Base-by-base conservation (phyloP, 2,113 vertebrate species). In the Mandrillus leucophaeus region DNA sequence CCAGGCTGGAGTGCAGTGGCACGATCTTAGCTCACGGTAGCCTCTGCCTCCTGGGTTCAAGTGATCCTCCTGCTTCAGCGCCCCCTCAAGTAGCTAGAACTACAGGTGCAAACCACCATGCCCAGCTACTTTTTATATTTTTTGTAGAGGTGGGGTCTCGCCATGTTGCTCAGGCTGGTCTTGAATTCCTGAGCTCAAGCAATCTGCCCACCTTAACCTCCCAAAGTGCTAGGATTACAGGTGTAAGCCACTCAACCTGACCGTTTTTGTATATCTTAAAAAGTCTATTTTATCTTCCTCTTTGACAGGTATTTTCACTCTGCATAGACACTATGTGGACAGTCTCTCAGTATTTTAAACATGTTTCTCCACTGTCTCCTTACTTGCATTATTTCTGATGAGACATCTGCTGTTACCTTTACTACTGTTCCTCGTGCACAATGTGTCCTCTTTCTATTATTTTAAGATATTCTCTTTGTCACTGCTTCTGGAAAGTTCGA, bases 11-110 rank as follows among this genome's bases (percentile, higher is more conserved):
- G n/a, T 73, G 8, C 38, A 40, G 70, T 40, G 20, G 70, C 11
- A 1, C 0, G 4, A 73, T 40, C n/a, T 40, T 0, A 5, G 70
- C 20, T 40, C 70, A 23, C n/a, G 20, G n/a, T 2, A 40, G 18
- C 4, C 70, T 73, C 10, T 9, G n/a, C n/a, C 70, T 73, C n/a
- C 9, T 40, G n/a, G 18, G 70, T n/a, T 73, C 70, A 25, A 73
- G 70, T 11, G 10, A 73, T 40, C 70, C 20, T 73, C 38, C 20
- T 2, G 20, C 38, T 40, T 40, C 38, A 73, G n/a, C 38, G n/a
- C 70, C n/a, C 10, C n/a, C 38, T 20, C 40, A 73, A 40, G 27
- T 20, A 38, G 20, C n/a, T 73, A n/a, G 70, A 38, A 40, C 18
- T 73, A 73, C 70, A 73, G 70, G 70, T 40, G n/a, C 8, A n/a